Conservation (phyloP, 1,140 invertebrate genomes). For the Bombus confusus region DNA sequence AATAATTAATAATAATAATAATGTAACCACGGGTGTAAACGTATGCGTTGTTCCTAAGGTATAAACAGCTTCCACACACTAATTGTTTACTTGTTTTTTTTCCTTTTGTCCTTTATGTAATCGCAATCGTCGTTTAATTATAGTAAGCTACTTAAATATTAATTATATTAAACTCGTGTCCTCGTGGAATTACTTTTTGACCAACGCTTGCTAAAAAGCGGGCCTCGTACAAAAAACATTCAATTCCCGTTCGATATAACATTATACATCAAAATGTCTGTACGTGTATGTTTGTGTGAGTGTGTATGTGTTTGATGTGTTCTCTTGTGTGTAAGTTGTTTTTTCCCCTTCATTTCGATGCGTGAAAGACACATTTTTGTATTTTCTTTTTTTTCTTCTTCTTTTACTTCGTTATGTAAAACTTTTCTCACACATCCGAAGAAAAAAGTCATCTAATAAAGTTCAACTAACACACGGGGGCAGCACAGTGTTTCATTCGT, state of each 20-base stretch:
- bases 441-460: slow-evolving; percentile 52
- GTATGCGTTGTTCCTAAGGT: slow-evolving; percentile 76
- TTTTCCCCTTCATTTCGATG: slow-evolving; percentile 66
- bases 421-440: slow-evolving; percentile 57
- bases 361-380: slow-evolving; percentile 77
- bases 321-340: slow-evolving; percentile 31
- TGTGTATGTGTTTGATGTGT: not conserved
- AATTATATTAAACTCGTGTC: slow-evolving; percentile 64
- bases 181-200: slow-evolving; percentile 65
- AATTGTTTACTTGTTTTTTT: slow-evolving; percentile 56
- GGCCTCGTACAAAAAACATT: slow-evolving; percentile 72
- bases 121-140: slow-evolving; percentile 73
- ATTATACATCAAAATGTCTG: slow-evolving; percentile 75
- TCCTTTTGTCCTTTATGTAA: slow-evolving; percentile 65
- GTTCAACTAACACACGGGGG: slow-evolving; percentile 54
- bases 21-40: slow-evolving; percentile 77
- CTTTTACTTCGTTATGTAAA: slow-evolving; percentile 67
- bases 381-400: slow-evolving; percentile 4
- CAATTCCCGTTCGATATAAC: slow-evolving; percentile 75
- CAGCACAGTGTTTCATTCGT: slow-evolving; percentile 58
- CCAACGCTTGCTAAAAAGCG: slow-evolving; percentile 35
- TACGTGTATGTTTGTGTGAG: slow-evolving; percentile 45
- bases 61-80: slow-evolving; percentile 77
- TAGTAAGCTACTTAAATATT: slow-evolving; percentile 78
- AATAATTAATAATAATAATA: slow-evolving; percentile 66